Evolutionary conservation across 2,113 vertebrate genomes (phyloP).

Genomic region (Xenotilapia flavipinnis): DNA sequence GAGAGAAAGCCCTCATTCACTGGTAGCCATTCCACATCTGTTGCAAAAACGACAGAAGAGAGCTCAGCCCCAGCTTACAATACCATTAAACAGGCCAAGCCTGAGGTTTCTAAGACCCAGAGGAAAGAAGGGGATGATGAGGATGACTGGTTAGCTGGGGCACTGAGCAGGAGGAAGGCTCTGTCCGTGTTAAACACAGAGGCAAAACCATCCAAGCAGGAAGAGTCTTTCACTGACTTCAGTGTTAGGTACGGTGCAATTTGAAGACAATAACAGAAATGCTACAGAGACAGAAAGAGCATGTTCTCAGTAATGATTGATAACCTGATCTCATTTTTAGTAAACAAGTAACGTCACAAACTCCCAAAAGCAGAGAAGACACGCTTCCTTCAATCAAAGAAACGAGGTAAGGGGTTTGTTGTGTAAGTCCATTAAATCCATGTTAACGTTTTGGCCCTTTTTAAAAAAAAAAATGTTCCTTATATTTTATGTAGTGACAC

Average conservation of each 20-base stretch:
- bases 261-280: background rate
- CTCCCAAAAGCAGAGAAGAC: constrained; percentile 26
- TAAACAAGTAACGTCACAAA: constrained; percentile 15
- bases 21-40: background rate
- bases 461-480: background rate
- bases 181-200: constrained; percentile 13
- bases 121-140: constrained; percentile 20
- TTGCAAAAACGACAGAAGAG: background rate
- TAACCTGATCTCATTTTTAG: constrained; percentile 32
- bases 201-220: constrained; percentile 18
- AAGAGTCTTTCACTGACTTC: background rate
- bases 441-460: background rate
- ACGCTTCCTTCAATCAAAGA: background rate
- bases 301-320: background rate
- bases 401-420: constrained; percentile 3
- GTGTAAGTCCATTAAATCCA: background rate
- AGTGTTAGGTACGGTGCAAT: constrained; percentile 39
- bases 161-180: constrained; percentile 74
- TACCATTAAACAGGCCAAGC: background rate
- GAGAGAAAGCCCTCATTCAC: constrained; percentile 18
- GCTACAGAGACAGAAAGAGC: background rate
- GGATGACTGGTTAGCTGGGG: constrained; percentile 77
- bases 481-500: background rate
- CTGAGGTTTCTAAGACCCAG: constrained; percentile 11
- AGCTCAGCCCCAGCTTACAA: background rate